Conservation (phyloP, 1,140 invertebrate species). For the Drosophila orosa region DNA sequence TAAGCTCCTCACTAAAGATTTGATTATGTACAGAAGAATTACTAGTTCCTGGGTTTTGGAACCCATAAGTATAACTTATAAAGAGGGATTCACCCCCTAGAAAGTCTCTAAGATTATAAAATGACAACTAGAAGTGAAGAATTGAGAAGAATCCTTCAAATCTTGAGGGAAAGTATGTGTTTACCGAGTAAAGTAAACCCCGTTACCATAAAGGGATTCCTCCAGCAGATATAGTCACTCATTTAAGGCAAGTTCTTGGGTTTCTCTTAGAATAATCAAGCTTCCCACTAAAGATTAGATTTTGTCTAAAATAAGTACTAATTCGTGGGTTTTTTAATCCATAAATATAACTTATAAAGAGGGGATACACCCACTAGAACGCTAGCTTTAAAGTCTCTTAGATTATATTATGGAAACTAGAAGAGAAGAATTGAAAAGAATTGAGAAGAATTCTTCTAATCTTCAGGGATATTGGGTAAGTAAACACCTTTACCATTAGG, state of each 20-base stretch:
- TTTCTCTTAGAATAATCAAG: not conserved
- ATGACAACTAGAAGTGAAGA: too few relatives aligned
- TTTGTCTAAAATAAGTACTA: not conserved
- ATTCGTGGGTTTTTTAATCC: not conserved
- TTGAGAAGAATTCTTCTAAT: not conserved
- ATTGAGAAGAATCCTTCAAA: not conserved
- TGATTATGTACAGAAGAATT: not conserved
- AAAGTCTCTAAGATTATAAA: not conserved
- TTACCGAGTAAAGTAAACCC: not conserved
- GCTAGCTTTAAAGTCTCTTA: too few relatives aligned
- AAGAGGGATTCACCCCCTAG: not conserved
- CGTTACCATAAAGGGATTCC: conserved; percentile 2
- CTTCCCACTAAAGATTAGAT: not conserved
- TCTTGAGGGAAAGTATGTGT: not conserved
- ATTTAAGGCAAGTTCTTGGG: too few relatives aligned
- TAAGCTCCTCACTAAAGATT: not conserved
- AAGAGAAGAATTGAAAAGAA: too few relatives aligned
- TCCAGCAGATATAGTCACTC: not conserved
- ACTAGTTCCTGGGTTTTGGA: not conserved
- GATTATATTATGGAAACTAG: too few relatives aligned
- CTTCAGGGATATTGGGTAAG: not conserved
- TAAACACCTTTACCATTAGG: not conserved
- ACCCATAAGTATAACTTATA: too few relatives aligned
- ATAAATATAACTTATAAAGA: too few relatives aligned
- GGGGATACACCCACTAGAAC: too few relatives aligned